Evolutionary conservation across 2,888 invertebrate species (phyloP).

Genomic region (Limnephilus auricula): DNA sequence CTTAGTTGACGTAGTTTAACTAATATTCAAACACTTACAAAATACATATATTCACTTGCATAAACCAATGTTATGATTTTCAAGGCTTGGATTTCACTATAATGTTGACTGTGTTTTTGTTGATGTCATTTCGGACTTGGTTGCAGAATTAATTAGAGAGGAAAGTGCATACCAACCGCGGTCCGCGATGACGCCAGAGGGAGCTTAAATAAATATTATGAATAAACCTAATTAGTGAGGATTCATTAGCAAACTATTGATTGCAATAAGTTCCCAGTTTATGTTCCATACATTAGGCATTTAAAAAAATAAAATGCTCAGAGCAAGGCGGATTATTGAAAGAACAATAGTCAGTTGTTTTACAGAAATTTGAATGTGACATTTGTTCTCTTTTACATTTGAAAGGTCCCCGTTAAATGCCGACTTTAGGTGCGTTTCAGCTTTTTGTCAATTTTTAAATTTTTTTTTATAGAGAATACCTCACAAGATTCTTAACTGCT

Average conservation of each 20-base stretch:
- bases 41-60: not conserved
- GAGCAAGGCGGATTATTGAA: too few relatives aligned
- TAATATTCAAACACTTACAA: not conserved
- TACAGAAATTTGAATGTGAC: too few relatives aligned
- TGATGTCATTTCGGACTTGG: not conserved
- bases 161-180: not conserved
- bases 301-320: too few relatives aligned
- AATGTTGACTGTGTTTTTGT: not conserved
- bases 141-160: not conserved
- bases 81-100: not conserved
- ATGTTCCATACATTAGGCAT: not conserved
- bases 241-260: not conserved
- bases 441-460: too few relatives aligned
- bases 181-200: not conserved
- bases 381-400: too few relatives aligned
- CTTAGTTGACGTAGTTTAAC: too few relatives aligned
- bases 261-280: not conserved
- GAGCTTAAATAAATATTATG: not conserved
- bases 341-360: too few relatives aligned
- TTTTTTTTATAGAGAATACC: too few relatives aligned
- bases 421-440: too few relatives aligned
- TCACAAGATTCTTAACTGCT: too few relatives aligned
- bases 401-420: too few relatives aligned
- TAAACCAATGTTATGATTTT: not conserved
- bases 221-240: not conserved